Percentiles rank a stretch among this genome's conserved stretches.
phyloP scores from a whole-genome alignment of 1,140 invertebrate genomes.

The Cylas formicarius region DNA sequence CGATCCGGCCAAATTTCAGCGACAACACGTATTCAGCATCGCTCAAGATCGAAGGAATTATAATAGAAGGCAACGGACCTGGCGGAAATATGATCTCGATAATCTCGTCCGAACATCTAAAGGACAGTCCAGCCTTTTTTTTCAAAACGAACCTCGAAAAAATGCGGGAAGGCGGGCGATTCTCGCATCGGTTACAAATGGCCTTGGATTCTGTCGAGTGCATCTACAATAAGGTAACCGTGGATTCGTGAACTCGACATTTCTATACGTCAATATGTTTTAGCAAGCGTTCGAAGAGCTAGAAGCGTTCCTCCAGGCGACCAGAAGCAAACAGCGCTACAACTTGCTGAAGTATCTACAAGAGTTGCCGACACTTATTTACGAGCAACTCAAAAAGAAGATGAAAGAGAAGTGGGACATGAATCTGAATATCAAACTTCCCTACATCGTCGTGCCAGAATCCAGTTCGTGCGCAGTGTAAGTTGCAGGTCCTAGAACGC shows the following conservation, averaged over 20 bases:
- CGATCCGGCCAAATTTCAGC: constrained; percentile 28
- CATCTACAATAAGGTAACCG: constrained; percentile 68
- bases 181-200: constrained; percentile 59
- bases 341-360: constrained; percentile 43
- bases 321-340: constrained; percentile 7
- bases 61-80: constrained; percentile 66
- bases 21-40: constrained; percentile 27
- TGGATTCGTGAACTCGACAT: constrained; percentile 1
- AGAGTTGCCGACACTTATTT: constrained; percentile 34
- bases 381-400: constrained; percentile 33
- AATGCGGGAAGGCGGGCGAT: constrained; percentile 56
- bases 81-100: constrained; percentile 70
- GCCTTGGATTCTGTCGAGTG: constrained; percentile 69
- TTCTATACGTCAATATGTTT: constrained; percentile 9
- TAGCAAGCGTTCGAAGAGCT: constrained; percentile 71
- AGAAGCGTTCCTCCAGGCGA: constrained; percentile 56
- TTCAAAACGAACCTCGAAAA: constrained; percentile 70
- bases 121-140: constrained; percentile 59
- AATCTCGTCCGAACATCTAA: constrained; percentile 38
- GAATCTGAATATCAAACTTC: constrained; percentile 69
- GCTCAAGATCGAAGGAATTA: constrained; percentile 61
- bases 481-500: constrained; percentile 27
- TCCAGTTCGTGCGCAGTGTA: constrained; percentile 69
- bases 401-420: constrained; percentile 56
- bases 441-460: constrained; percentile 72